Percentiles rank a stretch among this genome's conserved stretches.
Conservation (phyloP, 2,797 vertebrate genomes). For the Sebastes flavidus region DNA sequence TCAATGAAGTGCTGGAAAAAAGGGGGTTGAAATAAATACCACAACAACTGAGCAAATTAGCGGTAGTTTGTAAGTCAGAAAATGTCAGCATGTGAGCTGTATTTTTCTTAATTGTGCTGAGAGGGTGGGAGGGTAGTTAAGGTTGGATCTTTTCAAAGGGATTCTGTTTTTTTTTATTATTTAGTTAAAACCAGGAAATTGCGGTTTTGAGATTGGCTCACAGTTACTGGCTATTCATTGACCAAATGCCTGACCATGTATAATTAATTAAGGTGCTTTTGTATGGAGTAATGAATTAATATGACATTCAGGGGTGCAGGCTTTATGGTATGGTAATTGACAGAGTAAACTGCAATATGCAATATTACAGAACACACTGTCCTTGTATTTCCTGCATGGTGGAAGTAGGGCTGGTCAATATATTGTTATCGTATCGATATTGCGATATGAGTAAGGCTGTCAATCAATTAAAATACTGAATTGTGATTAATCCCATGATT, state of each 20-base stretch:
- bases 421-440: too few relatives aligned
- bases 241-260: slow-evolving; percentile 25
- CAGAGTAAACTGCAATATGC: not conserved
- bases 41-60: slow-evolving; percentile 38
- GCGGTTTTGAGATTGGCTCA: slow-evolving; percentile 20
- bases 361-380: not conserved
- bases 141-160: slow-evolving; percentile 37
- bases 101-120: slow-evolving; percentile 16
- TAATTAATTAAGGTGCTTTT: slow-evolving; percentile 45
- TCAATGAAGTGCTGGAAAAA: slow-evolving; percentile 8
- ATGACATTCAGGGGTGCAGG: slow-evolving; percentile 7
- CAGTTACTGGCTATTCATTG: slow-evolving; percentile 35
- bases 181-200: slow-evolving; percentile 56
- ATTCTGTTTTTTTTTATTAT: slow-evolving; percentile 43
- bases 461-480: too few relatives aligned
- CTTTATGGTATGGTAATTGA: not conserved
- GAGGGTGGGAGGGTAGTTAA: not conserved
- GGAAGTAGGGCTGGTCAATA: not conserved
- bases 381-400: not conserved
- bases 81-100: slow-evolving; percentile 2
- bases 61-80: slow-evolving; percentile 16
- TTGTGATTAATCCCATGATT: too few relatives aligned
- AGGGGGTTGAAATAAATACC: slow-evolving; percentile 9
- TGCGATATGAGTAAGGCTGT: too few relatives aligned
- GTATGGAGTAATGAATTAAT: slow-evolving; percentile 30